phyloP scores from a whole-genome alignment of 1,140 invertebrate species.

The Euwallacea fornicatus region DNA sequence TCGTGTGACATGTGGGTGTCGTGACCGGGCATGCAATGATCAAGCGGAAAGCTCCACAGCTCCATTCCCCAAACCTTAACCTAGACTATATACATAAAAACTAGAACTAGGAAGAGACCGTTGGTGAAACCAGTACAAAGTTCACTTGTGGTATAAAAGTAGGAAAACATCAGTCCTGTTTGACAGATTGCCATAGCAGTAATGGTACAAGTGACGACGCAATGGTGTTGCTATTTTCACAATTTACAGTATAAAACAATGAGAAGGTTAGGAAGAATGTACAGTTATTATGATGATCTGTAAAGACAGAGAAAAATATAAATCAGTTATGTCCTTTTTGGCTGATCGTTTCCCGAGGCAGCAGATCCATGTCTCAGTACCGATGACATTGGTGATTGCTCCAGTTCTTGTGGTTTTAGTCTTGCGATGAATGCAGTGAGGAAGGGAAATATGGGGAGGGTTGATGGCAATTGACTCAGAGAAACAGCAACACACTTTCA shows the following conservation, averaged over 20 bases:
- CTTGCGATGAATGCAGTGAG: slow-evolving; percentile 22
- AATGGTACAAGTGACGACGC: slow-evolving; percentile 19
- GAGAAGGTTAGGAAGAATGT: slow-evolving; percentile 45
- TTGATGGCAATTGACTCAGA: slow-evolving; percentile 32
- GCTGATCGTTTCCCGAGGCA: slow-evolving; percentile 24
- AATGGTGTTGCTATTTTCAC: slow-evolving; percentile 51
- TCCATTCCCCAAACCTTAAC: slow-evolving; percentile 11
- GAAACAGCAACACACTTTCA: slow-evolving; percentile 52
- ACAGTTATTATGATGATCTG: slow-evolving; percentile 49
- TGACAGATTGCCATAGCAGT: slow-evolving; percentile 40
- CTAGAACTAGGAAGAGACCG: slow-evolving; percentile 28
- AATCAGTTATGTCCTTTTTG: slow-evolving; percentile 37
- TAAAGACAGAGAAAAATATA: slow-evolving; percentile 38
- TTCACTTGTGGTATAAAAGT: slow-evolving; percentile 35
- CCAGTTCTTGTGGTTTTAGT: slow-evolving; percentile 43
- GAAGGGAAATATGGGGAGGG: slow-evolving; percentile 28
- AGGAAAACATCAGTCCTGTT: slow-evolving; percentile 43
- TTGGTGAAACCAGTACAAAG: slow-evolving; percentile 39
- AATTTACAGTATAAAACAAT: slow-evolving; percentile 41
- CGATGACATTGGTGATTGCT: slow-evolving; percentile 34
- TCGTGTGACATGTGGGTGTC: slow-evolving; percentile 35
- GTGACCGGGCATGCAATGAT: slow-evolving; percentile 39
- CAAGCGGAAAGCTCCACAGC: slow-evolving; percentile 33
- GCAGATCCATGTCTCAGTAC: slow-evolving; percentile 28
- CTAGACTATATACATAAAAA: slow-evolving; percentile 31